Evolutionary conservation across 2,888 invertebrate genomes (phyloP), one percentile per base, ranked within the genome.

Genomic region (Myathropa florea): DNA sequence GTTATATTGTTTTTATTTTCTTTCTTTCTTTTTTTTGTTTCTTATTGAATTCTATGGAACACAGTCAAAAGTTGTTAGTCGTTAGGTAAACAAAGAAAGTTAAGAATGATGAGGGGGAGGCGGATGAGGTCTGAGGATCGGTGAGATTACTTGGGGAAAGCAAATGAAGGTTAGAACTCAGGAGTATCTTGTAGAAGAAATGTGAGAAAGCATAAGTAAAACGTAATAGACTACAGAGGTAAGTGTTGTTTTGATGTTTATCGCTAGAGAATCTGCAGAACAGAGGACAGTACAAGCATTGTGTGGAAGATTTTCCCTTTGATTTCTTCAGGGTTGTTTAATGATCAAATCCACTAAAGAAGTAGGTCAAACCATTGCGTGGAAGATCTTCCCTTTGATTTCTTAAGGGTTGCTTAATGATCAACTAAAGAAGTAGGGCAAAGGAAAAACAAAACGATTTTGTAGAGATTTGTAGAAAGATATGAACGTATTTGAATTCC

Each of bases 31-130:
- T 21, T 53, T 76, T 59, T 14, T 28, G n/a, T n/a, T n/a, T n/a
- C n/a, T n/a, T n/a, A n/a, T n/a, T 70, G 24, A 36, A 53, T 30
- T 21, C 23, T 46, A 53, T 63, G 26, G 61, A 30, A 33, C 14
- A 70, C 61, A 36, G 10, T 53, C 61, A 57, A 59, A 3, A 21
- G 36, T 65, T 33, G 80, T 80, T 80, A 80, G 80, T 80, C n/a
- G 33, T 33, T 61, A 67, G 60, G 14, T 9, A 18, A 24, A 80
- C 33, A 72, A 55, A 64, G 61, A 80, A 67, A 72, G 26, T 60
- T 72, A 55, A 36, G 24, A 73, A 26, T 65, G 72, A 60, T 72
- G 53, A 72, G 65, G 18, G 65, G 7, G 55, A 30, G 21, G 23
- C 1, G 1, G 26, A 73, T 80, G 80, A 80, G 57, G 53, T 24